These are phyloP conservation scores for Cheilosia urbana DNA, from an alignment of 2,888 invertebrate species.

Conservation along the genomic window DNA sequence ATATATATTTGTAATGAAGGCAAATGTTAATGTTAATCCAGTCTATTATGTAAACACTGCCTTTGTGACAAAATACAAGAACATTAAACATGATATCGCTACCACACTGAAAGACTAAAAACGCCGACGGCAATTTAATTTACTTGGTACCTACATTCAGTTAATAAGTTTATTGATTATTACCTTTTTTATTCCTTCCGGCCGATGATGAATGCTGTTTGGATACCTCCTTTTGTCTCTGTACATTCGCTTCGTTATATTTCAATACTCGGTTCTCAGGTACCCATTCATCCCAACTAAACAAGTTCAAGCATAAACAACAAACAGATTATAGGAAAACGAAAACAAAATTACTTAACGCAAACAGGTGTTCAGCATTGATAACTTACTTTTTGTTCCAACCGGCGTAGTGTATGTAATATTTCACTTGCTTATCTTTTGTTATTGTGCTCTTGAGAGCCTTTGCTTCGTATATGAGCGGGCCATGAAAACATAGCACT, in stretches of 20 bases:
- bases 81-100: no score
- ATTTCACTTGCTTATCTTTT: constrained; percentile 94
- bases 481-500: constrained; percentile 97
- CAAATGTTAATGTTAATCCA: no score
- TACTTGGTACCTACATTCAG: neutral
- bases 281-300: constrained; percentile 96
- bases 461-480: constrained; percentile 98
- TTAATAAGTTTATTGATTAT: constrained; percentile 19
- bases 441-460: constrained; percentile 92
- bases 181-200: constrained; percentile 87
- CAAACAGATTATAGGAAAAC: constrained; percentile 21
- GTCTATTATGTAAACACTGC: no score
- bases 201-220: constrained; percentile 91
- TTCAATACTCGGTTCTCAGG: constrained; percentile 95
- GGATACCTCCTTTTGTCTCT: constrained; percentile 93
- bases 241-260: constrained; percentile 94
- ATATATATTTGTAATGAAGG: no score
- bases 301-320: constrained; percentile 76
- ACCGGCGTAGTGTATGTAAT: constrained; percentile 98
- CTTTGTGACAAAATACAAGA: no score
- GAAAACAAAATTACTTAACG: constrained; percentile 48
- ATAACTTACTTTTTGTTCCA: constrained; percentile 97
- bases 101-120: no score
- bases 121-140: neutral
- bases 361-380: constrained; percentile 53